Conservation (phyloP, 1,140 invertebrate genomes). For the Pseudomyrmex gracilis region DNA sequence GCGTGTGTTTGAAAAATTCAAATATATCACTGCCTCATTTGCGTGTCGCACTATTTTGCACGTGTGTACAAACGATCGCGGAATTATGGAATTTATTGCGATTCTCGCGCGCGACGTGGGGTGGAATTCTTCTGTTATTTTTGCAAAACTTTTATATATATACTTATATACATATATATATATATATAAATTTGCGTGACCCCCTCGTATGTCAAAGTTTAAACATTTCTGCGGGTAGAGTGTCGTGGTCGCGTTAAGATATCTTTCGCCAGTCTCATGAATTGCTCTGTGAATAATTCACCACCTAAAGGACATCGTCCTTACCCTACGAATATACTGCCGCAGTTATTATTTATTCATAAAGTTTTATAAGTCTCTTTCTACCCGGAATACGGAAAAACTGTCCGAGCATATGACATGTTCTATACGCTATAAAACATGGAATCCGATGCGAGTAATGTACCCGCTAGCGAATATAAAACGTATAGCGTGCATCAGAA, state of each 20-base stretch:
- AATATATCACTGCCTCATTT: not conserved
- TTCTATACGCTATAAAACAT: constrained; percentile 35
- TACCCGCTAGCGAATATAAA: constrained; percentile 32
- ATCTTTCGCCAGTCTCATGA: constrained; percentile 38
- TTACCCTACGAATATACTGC: constrained; percentile 46
- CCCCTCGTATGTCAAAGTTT: not conserved
- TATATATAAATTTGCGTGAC: not conserved
- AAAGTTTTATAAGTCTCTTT: constrained; percentile 61
- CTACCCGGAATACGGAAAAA: constrained; percentile 28
- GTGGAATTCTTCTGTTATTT: not conserved
- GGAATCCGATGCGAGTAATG: constrained; percentile 45
- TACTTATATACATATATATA: too few relatives aligned
- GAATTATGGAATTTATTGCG: not conserved
- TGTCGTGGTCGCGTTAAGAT: constrained; percentile 41
- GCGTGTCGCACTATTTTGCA: not conserved
- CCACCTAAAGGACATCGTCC: constrained; percentile 26
- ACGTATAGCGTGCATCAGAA: constrained; percentile 25
- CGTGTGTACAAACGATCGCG: not conserved
- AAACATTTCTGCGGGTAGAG: not conserved
- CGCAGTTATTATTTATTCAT: constrained; percentile 55
- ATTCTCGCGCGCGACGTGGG: not conserved
- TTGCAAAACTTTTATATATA: constrained; percentile 29
- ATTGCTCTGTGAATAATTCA: constrained; percentile 55
- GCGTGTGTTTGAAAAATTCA: not conserved
- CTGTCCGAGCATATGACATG: constrained; percentile 37